Conservation (phyloP, 2,797 vertebrate genomes). For the Limnodromus scolopaceus region DNA sequence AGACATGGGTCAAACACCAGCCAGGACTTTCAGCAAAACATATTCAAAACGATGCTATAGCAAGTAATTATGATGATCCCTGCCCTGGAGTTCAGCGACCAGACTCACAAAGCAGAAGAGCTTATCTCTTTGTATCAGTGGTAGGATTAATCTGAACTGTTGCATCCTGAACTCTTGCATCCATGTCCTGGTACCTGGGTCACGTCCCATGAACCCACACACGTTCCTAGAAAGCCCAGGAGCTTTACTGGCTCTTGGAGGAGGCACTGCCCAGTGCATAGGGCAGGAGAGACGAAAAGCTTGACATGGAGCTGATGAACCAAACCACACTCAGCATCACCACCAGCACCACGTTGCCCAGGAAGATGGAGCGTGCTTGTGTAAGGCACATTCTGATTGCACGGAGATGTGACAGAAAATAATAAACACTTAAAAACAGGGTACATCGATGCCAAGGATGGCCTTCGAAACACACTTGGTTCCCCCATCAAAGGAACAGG, state of each 20-base stretch:
- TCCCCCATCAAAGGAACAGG: neutral
- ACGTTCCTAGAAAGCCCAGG: neutral
- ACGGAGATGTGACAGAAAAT: neutral
- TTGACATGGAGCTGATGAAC: neutral
- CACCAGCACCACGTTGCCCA: neutral
- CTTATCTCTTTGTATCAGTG: neutral
- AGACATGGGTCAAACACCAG: neutral
- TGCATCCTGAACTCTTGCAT: neutral
- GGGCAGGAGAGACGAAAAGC: neutral
- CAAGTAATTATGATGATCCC: neutral
- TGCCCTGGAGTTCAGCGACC: neutral
- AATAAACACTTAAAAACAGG: neutral
- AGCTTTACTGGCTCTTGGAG: neutral
- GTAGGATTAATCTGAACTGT: neutral
- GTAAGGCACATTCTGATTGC: neutral
- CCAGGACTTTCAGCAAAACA: neutral
- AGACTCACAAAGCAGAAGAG: neutral
- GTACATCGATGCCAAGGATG: neutral
- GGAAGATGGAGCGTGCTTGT: neutral
- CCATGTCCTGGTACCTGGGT: neutral
- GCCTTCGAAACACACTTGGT: accelerated
- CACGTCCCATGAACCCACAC: neutral
- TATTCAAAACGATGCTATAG: neutral
- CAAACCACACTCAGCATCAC: neutral
- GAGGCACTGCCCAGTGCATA: neutral